Evolutionary conservation across 2,113 vertebrate species (phyloP).

Genomic region (Scopus umbretta): DNA sequence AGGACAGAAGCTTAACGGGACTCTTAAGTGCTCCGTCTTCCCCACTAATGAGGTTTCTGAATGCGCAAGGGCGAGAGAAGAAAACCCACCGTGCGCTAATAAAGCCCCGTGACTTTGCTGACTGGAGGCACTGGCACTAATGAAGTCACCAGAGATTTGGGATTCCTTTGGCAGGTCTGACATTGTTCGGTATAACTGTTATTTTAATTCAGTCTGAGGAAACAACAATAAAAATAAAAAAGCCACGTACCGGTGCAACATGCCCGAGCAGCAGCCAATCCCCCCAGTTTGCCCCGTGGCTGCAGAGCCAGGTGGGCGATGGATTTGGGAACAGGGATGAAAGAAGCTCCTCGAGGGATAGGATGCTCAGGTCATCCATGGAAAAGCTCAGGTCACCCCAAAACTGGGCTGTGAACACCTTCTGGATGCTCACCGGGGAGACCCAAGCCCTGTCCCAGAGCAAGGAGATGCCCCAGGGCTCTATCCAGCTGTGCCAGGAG

Average conservation of each 20-base stretch:
- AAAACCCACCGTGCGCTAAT: neutral
- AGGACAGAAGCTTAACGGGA: neutral
- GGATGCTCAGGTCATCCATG: neutral
- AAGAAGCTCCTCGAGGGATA: accelerated
- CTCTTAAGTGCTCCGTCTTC: conserved; percentile 7
- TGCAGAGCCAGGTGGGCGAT: accelerated
- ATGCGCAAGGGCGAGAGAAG: neutral
- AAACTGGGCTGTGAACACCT: neutral
- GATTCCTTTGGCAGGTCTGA: conserved; percentile 41
- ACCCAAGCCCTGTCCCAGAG: neutral
- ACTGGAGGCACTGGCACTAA: conserved; percentile 55
- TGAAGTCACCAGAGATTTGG: conserved; percentile 68
- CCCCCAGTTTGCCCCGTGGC: accelerated
- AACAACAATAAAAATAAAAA: neutral
- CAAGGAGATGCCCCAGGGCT: neutral
- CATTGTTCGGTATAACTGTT: neutral
- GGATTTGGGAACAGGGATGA: neutral
- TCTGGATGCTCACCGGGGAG: neutral
- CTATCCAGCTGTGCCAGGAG: neutral
- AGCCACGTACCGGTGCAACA: accelerated
- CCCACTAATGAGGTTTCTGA: conserved; percentile 60
- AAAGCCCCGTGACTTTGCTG: neutral
- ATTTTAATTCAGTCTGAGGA: neutral
- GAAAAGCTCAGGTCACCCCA: neutral
- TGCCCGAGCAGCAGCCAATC: neutral